A percentile compares a stretch with the other conserved stretches of the same genome.
Conservation (phyloP, 2,113 vertebrate genomes). For the Cricetomys ansorgei region DNA sequence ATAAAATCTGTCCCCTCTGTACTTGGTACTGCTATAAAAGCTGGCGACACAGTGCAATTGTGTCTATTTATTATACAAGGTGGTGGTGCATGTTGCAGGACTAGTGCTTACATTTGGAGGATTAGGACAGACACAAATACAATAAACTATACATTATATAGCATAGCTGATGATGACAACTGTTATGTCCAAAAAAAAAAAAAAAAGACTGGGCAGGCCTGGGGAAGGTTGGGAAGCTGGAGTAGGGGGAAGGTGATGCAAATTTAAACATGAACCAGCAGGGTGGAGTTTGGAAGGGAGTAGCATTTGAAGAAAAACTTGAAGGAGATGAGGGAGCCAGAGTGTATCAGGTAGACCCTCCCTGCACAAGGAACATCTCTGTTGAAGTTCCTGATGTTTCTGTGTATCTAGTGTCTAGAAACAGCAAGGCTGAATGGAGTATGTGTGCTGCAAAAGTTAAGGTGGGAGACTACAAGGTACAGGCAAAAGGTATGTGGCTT, state of each 20-base stretch:
- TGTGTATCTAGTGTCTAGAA: neutral
- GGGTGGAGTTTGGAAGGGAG: neutral
- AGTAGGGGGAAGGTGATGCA: neutral
- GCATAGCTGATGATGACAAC: neutral
- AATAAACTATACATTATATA: neutral
- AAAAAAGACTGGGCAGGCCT: neutral
- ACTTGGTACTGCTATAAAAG: neutral
- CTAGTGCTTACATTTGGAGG: neutral
- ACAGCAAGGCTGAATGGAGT: neutral
- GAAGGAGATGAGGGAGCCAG: neutral
- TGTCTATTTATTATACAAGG: neutral
- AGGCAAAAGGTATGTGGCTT: neutral
- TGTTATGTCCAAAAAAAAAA: neutral
- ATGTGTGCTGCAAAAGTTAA: neutral
- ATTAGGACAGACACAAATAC: neutral
- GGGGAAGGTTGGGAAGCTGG: neutral
- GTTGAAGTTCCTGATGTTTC: neutral
- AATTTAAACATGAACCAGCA: neutral
- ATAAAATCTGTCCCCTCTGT: neutral
- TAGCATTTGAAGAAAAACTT: neutral
- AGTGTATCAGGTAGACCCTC: neutral
- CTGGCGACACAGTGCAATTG: neutral
- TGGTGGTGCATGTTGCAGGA: neutral
- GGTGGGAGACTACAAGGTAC: neutral
- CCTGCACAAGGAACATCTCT: neutral